Evolutionary conservation across 2,797 vertebrate species (phyloP).

Genomic region (Podarcis siculus): DNA sequence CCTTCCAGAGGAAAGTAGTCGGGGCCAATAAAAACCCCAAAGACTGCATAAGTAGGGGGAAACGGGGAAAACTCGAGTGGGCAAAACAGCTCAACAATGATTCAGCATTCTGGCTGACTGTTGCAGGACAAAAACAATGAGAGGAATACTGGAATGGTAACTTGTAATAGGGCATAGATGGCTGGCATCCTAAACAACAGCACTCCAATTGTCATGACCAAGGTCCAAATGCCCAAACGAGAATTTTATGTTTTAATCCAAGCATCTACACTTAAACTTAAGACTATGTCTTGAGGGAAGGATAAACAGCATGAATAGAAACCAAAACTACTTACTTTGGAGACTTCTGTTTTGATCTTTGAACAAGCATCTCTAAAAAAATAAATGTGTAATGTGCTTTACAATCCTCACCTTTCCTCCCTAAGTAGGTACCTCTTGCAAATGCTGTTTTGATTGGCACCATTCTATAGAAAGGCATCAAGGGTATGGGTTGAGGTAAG

Average conservation of each 20-base stretch:
- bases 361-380: background rate
- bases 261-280: background rate
- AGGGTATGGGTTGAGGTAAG: too few species aligned
- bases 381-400: background rate
- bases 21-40: too few species aligned
- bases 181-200: background rate
- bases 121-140: background rate
- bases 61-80: too few species aligned
- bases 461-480: background rate
- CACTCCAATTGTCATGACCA: background rate
- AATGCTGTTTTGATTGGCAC: background rate
- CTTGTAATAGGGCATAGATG: background rate
- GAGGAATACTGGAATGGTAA: background rate
- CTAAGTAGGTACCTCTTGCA: background rate
- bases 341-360: background rate
- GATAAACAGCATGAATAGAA: background rate
- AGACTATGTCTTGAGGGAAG: background rate
- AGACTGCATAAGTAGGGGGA: too few species aligned
- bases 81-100: too few species aligned
- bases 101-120: background rate
- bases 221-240: background rate
- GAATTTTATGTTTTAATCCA: background rate
- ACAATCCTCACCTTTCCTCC: constrained; percentile 13
- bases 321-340: background rate
- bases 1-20: too few species aligned